A percentile compares a stretch with the other conserved stretches of the same genome.
Conservation (phyloP, 2,113 vertebrate species). For the Pungitius pungitius region DNA sequence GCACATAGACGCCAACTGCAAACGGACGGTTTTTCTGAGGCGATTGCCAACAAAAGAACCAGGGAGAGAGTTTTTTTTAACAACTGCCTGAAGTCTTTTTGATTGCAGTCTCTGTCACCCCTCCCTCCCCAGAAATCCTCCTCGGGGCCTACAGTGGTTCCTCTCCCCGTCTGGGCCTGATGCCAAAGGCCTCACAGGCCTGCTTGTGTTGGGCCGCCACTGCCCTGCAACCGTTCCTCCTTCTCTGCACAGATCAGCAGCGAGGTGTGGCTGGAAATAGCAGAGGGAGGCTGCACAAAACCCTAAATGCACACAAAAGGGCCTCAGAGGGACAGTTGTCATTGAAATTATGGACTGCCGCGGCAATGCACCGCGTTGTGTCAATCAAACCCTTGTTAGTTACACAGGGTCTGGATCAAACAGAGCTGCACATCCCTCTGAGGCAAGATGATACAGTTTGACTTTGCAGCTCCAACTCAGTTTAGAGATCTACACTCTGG, state of each 20-base stretch:
- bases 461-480: constrained; percentile 32
- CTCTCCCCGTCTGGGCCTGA: constrained; percentile 77
- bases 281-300: constrained; percentile 26
- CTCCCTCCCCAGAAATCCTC: constrained; percentile 30
- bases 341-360: constrained; percentile 58
- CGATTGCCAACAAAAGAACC: constrained; percentile 79
- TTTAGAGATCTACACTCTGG: constrained; percentile 13
- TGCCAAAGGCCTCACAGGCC: constrained; percentile 80
- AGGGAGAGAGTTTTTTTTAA: constrained; percentile 83
- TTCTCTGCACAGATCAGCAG: constrained; percentile 46
- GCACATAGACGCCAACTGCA: constrained; percentile 21
- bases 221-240: constrained; percentile 72
- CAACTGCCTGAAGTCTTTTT: constrained; percentile 83
- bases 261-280: constrained; percentile 54
- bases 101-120: constrained; percentile 70
- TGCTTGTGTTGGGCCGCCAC: constrained; percentile 65
- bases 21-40: constrained; percentile 78
- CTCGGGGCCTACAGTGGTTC: constrained; percentile 77
- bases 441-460: constrained; percentile 38
- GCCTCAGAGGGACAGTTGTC: constrained; percentile 66
- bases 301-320: constrained; percentile 52
- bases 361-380: constrained; percentile 16
- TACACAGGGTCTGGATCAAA: constrained; percentile 35
- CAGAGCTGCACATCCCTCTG: constrained; percentile 18
- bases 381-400: constrained; percentile 48